A percentile compares a stretch with the other conserved stretches of the same genome.
phyloP scores from a whole-genome alignment of 2,113 vertebrate species.

The Bubalus kerabau region DNA sequence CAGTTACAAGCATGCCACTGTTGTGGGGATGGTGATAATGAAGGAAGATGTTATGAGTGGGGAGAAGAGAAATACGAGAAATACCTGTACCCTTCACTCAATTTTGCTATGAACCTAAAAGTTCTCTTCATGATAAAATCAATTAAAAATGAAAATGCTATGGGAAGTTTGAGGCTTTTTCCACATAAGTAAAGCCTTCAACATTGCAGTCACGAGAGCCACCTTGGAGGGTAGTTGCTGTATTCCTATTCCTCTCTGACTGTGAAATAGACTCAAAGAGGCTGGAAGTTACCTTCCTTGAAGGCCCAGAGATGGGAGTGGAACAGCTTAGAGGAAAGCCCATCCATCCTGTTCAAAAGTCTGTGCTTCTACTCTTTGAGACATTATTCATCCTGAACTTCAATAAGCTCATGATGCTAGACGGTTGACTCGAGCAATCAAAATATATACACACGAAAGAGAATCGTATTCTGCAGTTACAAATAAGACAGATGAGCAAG shows the following conservation, averaged over 20 bases:
- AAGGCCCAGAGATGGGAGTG: neutral
- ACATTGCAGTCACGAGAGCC: neutral
- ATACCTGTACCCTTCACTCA: neutral
- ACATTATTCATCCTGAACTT: neutral
- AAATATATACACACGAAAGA: neutral
- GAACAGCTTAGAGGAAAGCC: neutral
- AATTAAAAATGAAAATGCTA: neutral
- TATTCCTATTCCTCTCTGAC: neutral
- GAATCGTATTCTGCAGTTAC: neutral
- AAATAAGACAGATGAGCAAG: neutral
- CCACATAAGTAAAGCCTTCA: neutral
- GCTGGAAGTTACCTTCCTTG: neutral
- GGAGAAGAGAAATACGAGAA: neutral
- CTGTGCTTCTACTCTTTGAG: neutral
- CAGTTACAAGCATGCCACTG: neutral
- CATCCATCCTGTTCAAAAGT: neutral
- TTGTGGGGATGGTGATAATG: neutral
- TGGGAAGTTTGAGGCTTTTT: neutral
- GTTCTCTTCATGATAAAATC: neutral
- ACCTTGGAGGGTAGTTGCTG: fast-evolving
- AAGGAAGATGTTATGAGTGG: neutral
- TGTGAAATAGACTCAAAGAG: neutral
- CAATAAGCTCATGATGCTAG: neutral
- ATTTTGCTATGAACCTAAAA: neutral
- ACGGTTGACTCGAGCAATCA: neutral